Evolutionary conservation across 2,888 invertebrate genomes (phyloP).

Genomic region (Drepanosiphum platanoidis): DNA sequence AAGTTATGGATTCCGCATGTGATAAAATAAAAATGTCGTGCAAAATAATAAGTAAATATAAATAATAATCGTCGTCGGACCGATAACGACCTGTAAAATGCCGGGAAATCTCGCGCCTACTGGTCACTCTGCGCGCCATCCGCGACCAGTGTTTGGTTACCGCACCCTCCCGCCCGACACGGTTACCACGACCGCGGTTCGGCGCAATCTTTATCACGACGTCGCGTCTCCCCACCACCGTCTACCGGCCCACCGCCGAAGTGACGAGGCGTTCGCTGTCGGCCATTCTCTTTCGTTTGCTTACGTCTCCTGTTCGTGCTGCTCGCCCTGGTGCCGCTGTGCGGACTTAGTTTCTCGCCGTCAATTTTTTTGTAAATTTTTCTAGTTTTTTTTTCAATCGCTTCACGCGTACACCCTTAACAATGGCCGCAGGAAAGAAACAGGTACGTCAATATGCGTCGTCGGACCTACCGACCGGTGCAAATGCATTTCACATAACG

Average conservation of each 20-base stretch:
- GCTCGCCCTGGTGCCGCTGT: not conserved
- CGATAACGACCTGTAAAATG: not conserved
- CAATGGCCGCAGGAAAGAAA: slow-evolving; percentile 57
- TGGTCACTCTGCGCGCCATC: not conserved
- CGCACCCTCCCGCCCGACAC: not conserved
- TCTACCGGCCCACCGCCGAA: not conserved
- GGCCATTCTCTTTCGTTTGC: not conserved
- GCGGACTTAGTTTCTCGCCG: not conserved
- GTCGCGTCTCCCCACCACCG: not conserved
- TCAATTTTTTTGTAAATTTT: too few relatives aligned
- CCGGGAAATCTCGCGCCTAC: not conserved
- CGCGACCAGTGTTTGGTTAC: not conserved
- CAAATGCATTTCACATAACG: too few relatives aligned
- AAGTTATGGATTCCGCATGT: too few relatives aligned
- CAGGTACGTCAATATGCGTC: slow-evolving; percentile 24
- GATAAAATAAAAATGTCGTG: too few relatives aligned
- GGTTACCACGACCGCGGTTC: not conserved
- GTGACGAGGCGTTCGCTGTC: not conserved
- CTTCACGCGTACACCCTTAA: not conserved
- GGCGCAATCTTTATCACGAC: not conserved
- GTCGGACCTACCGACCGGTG: not conserved
- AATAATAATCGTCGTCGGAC: not conserved
- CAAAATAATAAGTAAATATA: not conserved
- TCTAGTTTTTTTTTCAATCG: not conserved
- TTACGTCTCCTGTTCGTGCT: not conserved